Evolutionary conservation across 2,888 invertebrate species (phyloP).

Genomic region (Morinoia aosen): DNA sequence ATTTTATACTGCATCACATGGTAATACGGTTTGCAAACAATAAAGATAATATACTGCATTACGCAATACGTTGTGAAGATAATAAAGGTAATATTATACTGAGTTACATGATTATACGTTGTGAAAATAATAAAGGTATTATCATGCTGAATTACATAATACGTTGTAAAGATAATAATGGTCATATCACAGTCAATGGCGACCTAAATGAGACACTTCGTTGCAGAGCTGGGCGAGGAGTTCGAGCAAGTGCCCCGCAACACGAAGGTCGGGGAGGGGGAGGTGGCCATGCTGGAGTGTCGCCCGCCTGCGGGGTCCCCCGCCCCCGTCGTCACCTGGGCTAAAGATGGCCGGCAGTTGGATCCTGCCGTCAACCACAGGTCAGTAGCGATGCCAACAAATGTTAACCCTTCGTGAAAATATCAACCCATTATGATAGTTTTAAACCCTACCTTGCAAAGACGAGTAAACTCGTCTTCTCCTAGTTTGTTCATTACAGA

Average conservation of each 20-base stretch:
- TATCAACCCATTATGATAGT: not conserved
- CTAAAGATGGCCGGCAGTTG: conserved; percentile 76
- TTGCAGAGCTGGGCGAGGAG: conserved; percentile 91
- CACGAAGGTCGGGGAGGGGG: conserved; percentile 92
- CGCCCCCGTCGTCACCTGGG: conserved; percentile 78
- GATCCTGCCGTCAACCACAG: conserved; percentile 67
- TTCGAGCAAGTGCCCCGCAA: conserved; percentile 92
- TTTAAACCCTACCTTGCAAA: not conserved
- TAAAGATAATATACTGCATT: no score
- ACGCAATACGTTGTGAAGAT: no score
- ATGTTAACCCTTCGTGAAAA: not conserved
- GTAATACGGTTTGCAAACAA: no score
- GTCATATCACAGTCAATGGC: no score
- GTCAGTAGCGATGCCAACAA: conserved; percentile 52
- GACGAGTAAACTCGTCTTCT: not conserved
- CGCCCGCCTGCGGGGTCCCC: conserved; percentile 64
- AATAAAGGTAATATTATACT: no score
- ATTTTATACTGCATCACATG: no score
- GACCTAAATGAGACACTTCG: not conserved
- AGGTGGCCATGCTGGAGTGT: conserved; percentile 79
- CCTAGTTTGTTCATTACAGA: no score
- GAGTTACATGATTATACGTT: no score
- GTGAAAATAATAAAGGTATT: no score
- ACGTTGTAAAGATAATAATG: no score
- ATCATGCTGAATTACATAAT: no score